phyloP scores from a whole-genome alignment of 2,113 vertebrate genomes.

The Melanostigma gelatinosum region DNA sequence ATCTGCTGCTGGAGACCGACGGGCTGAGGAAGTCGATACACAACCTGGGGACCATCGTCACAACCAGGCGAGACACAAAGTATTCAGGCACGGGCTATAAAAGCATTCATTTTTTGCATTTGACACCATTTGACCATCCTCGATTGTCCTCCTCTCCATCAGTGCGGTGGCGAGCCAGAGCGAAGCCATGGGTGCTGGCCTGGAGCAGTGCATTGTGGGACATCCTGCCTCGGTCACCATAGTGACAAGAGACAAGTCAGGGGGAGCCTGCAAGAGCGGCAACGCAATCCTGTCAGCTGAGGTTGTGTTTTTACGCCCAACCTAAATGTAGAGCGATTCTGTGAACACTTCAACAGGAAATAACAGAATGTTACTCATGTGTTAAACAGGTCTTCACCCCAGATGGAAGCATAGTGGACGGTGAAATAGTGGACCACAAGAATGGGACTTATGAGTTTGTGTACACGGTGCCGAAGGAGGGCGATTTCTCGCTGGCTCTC shows the following conservation, averaged over 20 bases:
- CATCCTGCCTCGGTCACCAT: conserved; percentile 94
- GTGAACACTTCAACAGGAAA: not conserved
- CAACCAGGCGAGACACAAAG: conserved; percentile 81
- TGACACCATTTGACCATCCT: not conserved
- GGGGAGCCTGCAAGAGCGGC: conserved; percentile 94
- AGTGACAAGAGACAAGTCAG: conserved; percentile 96
- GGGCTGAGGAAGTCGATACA: conserved; percentile 96
- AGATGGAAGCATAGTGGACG: conserved; percentile 94
- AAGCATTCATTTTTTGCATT: not conserved
- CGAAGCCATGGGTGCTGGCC: conserved; percentile 91
- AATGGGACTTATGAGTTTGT: conserved; percentile 97
- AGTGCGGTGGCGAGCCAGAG: conserved; percentile 97
- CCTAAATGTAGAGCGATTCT: not conserved
- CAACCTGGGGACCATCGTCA: conserved; percentile 95
- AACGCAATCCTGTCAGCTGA: conserved; percentile 95
- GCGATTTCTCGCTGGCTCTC: conserved; percentile 92
- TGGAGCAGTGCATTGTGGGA: conserved; percentile 93
- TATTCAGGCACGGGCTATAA: fast-evolving
- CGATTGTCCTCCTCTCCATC: not conserved
- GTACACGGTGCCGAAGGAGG: conserved; percentile 95
- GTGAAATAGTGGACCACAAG: conserved; percentile 96
- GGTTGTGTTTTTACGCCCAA: conserved; percentile 38
- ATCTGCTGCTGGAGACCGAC: conserved; percentile 95
- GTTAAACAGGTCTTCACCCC: conserved; percentile 87
- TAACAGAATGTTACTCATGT: fast-evolving